phyloP scores from a whole-genome alignment of 2,888 invertebrate genomes.

The Artemia sinica region DNA sequence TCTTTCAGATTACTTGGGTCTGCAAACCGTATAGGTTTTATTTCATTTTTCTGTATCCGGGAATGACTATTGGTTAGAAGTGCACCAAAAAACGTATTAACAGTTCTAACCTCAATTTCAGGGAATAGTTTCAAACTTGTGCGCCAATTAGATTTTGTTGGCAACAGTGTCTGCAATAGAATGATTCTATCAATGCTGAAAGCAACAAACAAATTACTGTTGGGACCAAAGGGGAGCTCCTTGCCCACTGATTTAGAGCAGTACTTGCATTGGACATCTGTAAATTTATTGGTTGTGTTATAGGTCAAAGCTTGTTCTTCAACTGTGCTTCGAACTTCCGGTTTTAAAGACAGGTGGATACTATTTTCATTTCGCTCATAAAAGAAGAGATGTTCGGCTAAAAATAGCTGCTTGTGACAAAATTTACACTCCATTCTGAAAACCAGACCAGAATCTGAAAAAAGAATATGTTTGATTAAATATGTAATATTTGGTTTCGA shows the following conservation, averaged over 20 bases:
- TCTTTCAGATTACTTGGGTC: no score
- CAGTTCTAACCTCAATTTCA: no score
- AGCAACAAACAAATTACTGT: conserved; percentile 2
- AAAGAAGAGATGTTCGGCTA: conserved; percentile 15
- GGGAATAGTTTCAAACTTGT: neutral
- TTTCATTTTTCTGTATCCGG: no score
- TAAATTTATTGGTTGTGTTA: no score
- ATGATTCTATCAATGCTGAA: conserved; percentile 14
- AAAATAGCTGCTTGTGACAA: neutral
- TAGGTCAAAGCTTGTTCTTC: neutral
- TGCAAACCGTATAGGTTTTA: no score
- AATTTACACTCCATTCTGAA: no score
- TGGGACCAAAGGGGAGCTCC: conserved; percentile 13
- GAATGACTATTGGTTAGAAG: no score
- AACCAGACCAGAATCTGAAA: no score
- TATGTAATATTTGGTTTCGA: no score
- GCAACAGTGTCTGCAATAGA: neutral
- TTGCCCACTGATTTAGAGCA: neutral
- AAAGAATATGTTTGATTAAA: no score
- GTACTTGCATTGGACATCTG: neutral
- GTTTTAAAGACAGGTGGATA: conserved; percentile 16
- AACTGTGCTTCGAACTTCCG: conserved; percentile 2
- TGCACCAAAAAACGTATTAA: no score
- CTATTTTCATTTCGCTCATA: conserved; percentile 14
- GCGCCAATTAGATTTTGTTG: conserved; percentile 5